These are phyloP conservation scores for Strigamia crassipes DNA, from an alignment of 2,888 invertebrate genomes.

Conservation along the genomic window DNA sequence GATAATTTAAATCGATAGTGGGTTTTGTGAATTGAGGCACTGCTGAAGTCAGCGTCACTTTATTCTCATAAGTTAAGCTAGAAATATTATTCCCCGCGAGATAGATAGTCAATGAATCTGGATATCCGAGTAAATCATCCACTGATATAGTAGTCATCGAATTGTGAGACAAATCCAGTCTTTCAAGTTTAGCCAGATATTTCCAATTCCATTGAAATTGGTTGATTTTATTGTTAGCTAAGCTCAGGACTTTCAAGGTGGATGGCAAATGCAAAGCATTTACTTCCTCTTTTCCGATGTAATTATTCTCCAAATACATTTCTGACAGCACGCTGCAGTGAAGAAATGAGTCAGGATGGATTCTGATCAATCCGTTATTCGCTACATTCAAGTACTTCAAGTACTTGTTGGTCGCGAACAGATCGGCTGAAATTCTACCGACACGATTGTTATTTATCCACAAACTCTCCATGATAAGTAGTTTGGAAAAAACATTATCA, in stretches of 20 bases:
- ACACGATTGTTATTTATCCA: not conserved
- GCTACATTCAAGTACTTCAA: constrained; percentile 64
- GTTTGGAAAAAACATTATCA: not conserved
- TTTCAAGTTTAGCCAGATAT: not conserved
- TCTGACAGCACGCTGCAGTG: constrained; percentile 11
- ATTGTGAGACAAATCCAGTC: not conserved
- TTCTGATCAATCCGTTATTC: constrained; percentile 62
- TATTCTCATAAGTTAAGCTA: not conserved
- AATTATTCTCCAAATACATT: constrained; percentile 41
- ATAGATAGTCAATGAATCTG: not conserved
- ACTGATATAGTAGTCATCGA: not conserved
- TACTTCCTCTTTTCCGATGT: not conserved
- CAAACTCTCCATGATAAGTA: not conserved
- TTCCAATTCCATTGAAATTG: not conserved
- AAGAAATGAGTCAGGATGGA: constrained; percentile 1
- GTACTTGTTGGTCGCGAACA: constrained; percentile 62
- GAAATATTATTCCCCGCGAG: not conserved
- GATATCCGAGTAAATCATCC: not conserved
- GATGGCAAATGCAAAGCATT: not conserved
- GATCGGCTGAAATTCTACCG: constrained; percentile 56
- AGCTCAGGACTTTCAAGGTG: not conserved
- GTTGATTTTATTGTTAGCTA: not conserved
- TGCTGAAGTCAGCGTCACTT: not conserved
- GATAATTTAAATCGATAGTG: not conserved
- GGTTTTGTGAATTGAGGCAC: not conserved